Evolutionary conservation across 2,797 vertebrate species (phyloP).

Genomic region (Crypturellus tataupa): DNA sequence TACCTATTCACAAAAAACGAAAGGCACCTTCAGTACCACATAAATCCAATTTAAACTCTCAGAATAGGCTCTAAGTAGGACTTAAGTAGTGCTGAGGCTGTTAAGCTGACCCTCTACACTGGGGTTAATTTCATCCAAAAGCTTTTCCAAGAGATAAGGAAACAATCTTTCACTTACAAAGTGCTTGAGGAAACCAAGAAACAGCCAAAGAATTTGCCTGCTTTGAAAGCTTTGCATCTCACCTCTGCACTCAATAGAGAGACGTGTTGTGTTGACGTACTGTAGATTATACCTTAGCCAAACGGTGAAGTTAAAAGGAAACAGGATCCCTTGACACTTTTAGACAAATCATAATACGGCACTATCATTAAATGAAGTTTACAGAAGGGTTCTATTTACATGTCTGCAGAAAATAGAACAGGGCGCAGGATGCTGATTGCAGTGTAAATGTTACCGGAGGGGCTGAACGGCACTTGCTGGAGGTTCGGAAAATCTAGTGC

Average conservation of each 20-base stretch:
- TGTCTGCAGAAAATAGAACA: conserved; percentile 83
- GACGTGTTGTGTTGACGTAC: conserved; percentile 74
- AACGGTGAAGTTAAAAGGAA: conserved; percentile 78
- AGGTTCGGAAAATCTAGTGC: not conserved
- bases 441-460: conserved; percentile 76
- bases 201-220: conserved; percentile 71
- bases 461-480: not conserved
- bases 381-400: conserved; percentile 83
- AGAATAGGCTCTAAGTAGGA: conserved; percentile 61
- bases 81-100: conserved; percentile 20
- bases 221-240: conserved; percentile 72
- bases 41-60: conserved; percentile 61
- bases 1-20: not conserved
- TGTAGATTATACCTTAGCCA: conserved; percentile 71
- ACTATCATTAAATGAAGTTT: conserved; percentile 74
- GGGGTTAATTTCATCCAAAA: conserved; percentile 74
- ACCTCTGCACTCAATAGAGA: conserved; percentile 72
- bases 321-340: conserved; percentile 83
- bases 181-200: conserved; percentile 74
- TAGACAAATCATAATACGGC: conserved; percentile 81
- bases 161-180: conserved; percentile 73
- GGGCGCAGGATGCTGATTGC: conserved; percentile 75
- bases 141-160: conserved; percentile 74
- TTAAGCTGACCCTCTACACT: conserved; percentile 56
- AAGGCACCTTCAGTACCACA: conserved; percentile 1